Percentiles rank a stretch among this genome's conserved stretches.
phyloP scores from a whole-genome alignment of 2,888 invertebrate species.

The Oscheius sp. region DNA sequence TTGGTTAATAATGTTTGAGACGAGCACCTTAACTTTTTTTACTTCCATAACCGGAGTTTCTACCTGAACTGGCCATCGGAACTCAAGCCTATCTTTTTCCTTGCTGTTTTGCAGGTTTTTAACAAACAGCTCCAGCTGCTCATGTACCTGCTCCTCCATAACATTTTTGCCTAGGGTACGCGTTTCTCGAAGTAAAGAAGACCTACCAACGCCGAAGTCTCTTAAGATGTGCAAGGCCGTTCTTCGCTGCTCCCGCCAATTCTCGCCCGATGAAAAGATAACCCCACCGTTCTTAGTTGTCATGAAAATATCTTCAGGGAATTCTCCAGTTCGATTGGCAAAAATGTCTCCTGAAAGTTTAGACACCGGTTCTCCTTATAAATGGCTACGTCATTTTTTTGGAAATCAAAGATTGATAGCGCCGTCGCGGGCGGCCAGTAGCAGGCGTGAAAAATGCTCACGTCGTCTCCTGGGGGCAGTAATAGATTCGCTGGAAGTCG shows the following conservation, averaged over 20 bases:
- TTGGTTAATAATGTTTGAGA: conserved; percentile 61
- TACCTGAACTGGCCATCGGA: conserved; percentile 52
- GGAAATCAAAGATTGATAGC: conserved; percentile 16
- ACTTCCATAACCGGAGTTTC: conserved; percentile 54
- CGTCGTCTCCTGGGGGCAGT: conserved; percentile 36
- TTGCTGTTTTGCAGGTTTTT: neutral
- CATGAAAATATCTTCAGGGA: conserved; percentile 39
- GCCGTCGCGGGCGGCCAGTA: conserved; percentile 19
- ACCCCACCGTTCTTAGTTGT: conserved; percentile 41
- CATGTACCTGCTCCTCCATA: neutral
- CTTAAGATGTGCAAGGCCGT: conserved; percentile 53
- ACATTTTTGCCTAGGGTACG: conserved; percentile 29
- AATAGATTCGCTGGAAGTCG: conserved; percentile 29
- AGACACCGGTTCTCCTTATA: neutral
- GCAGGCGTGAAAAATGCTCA: conserved; percentile 36
- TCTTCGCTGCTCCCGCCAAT: conserved; percentile 55
- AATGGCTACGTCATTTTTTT: conserved; percentile 13
- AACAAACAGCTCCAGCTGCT: conserved; percentile 39
- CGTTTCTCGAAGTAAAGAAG: conserved; percentile 50
- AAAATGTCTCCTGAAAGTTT: conserved; percentile 37
- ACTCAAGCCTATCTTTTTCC: conserved; percentile 37
- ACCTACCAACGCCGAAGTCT: conserved; percentile 54
- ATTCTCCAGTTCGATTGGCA: conserved; percentile 37
- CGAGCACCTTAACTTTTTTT: conserved; percentile 45
- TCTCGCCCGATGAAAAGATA: conserved; percentile 45